phyloP scores from a whole-genome alignment of 2,888 invertebrate species.

The Balanococcus diminutus region DNA sequence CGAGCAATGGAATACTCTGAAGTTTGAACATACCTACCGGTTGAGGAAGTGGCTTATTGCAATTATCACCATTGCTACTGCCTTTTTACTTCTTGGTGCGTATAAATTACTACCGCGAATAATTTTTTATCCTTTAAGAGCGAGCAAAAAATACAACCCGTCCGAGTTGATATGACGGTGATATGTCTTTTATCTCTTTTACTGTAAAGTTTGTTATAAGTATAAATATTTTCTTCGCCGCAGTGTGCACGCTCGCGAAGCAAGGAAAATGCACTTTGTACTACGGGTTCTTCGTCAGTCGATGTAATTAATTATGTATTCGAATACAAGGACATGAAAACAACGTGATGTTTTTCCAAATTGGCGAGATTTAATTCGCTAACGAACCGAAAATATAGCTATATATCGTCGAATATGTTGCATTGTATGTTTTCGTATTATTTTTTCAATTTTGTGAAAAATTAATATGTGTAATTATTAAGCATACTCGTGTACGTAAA shows the following conservation, averaged over 20 bases:
- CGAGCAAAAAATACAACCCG: conserved; percentile 4
- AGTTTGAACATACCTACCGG: neutral
- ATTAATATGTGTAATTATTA: too few relatives aligned
- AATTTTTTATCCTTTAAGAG: conserved; percentile 6
- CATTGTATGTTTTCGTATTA: neutral
- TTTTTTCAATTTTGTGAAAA: neutral
- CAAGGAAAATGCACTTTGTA: neutral
- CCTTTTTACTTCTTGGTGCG: neutral
- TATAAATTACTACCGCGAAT: conserved; percentile 12
- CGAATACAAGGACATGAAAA: conserved; percentile 8
- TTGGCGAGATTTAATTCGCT: neutral
- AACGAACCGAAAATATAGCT: neutral
- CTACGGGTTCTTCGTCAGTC: neutral
- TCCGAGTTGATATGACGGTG: conserved; percentile 5
- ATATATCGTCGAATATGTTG: neutral
- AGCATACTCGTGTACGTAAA: too few relatives aligned
- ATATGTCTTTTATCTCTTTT: neutral
- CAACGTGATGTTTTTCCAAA: conserved; percentile 14
- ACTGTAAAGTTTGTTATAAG: too few relatives aligned
- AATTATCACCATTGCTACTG: neutral
- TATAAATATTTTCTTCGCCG: neutral
- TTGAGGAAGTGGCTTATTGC: neutral
- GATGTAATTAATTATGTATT: conserved; percentile 7
- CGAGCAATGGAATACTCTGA: too few relatives aligned
- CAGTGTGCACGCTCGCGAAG: neutral